Percentiles rank a stretch among this genome's conserved stretches.
Conservation (phyloP, 1,140 invertebrate genomes). For the Arion vulgaris region DNA sequence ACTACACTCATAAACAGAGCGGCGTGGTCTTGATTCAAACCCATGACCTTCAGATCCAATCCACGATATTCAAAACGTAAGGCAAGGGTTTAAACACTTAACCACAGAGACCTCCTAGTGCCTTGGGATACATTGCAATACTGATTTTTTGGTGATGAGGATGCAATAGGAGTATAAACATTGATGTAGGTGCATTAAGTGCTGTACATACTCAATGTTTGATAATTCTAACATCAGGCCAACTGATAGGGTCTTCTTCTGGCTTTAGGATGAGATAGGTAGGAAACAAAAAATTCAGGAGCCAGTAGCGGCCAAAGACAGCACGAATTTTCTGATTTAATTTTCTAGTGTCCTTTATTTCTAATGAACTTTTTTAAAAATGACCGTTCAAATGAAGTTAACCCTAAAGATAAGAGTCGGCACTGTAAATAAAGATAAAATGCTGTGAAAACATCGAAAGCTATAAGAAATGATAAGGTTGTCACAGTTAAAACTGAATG, state of each 20-base stretch:
- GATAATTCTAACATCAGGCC: slow-evolving; percentile 50
- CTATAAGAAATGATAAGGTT: slow-evolving; percentile 36
- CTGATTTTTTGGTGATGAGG: too few relatives aligned
- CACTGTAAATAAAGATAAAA: slow-evolving; percentile 38
- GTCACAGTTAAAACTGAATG: slow-evolving; percentile 36
- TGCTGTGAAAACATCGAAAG: slow-evolving; percentile 40
- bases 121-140: too few relatives aligned
- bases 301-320: slow-evolving; percentile 52
- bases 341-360: slow-evolving; percentile 43
- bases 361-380: slow-evolving; percentile 42
- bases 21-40: too few relatives aligned
- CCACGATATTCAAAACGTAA: too few relatives aligned
- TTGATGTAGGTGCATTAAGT: too few relatives aligned
- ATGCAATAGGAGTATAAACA: too few relatives aligned
- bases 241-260: slow-evolving; percentile 51
- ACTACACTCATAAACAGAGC: too few relatives aligned
- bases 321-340: slow-evolving; percentile 43
- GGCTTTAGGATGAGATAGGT: slow-evolving; percentile 46
- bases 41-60: too few relatives aligned
- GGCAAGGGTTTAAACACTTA: too few relatives aligned
- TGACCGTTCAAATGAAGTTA: slow-evolving; percentile 51
- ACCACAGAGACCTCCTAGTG: too few relatives aligned
- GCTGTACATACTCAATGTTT: slow-evolving; percentile 22
- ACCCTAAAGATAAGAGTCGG: slow-evolving; percentile 41
- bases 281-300: slow-evolving; percentile 50